Conservation (phyloP, 2,113 vertebrate species). For the Callipepla squamata region DNA sequence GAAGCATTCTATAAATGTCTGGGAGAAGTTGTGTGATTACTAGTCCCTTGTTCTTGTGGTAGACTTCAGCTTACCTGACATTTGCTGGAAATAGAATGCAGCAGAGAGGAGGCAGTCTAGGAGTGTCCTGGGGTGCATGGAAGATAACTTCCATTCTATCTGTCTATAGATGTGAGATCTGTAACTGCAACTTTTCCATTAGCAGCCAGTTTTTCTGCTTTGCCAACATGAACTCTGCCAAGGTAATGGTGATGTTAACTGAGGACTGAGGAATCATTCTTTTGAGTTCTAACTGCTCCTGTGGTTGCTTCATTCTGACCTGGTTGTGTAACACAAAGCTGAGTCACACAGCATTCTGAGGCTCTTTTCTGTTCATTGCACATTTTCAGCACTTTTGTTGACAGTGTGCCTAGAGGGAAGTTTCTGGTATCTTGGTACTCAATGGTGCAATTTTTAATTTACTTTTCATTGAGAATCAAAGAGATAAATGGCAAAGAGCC, state of each 20-base stretch:
- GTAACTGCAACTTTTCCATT: neutral
- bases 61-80: too few relatives aligned
- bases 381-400: neutral
- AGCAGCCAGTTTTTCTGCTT: neutral
- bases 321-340: neutral
- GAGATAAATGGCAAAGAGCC: neutral
- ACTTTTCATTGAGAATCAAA: neutral
- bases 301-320: neutral
- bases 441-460: slow-evolving; percentile 1
- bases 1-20: too few relatives aligned
- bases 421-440: neutral
- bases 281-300: neutral
- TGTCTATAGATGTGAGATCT: neutral
- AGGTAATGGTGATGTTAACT: neutral
- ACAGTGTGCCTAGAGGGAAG: neutral
- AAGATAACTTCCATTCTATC: neutral
- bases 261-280: neutral
- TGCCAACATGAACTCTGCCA: neutral
- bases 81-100: too few relatives aligned
- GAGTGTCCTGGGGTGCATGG: too few relatives aligned
- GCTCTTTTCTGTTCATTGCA: neutral
- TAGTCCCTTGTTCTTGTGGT: too few relatives aligned
- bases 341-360: neutral
- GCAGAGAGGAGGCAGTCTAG: too few relatives aligned
- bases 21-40: too few relatives aligned